Conservation (phyloP, 2,888 invertebrate species). For the Hirtodrosophila alboralis region DNA sequence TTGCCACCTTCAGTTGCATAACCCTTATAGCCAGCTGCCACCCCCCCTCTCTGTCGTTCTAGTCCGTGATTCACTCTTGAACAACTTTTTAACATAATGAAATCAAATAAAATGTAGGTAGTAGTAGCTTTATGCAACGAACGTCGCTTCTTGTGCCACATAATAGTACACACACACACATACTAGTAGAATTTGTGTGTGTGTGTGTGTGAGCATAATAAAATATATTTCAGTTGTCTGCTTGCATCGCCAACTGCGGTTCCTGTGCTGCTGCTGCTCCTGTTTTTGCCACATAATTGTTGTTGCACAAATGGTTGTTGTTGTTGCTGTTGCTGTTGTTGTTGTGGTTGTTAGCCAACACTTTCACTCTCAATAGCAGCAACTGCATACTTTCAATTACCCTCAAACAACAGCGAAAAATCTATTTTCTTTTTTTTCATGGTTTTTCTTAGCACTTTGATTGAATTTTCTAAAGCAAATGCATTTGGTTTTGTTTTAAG, state of each 20-base stretch:
- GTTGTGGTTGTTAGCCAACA: conserved; percentile 44
- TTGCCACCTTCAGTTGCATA: conserved; percentile 43
- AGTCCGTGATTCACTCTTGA: conserved; percentile 76
- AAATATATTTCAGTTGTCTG: conserved; percentile 75
- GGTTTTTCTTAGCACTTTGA: conserved; percentile 3
- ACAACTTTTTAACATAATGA: conserved; percentile 83
- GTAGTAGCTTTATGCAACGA: conserved; percentile 68
- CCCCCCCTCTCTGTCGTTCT: conserved; percentile 40
- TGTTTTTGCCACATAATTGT: conserved; percentile 13
- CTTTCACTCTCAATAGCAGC: conserved; percentile 58
- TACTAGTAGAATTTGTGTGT: conserved; percentile 22
- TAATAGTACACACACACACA: conserved; percentile 47
- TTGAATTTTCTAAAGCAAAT: too few species aligned
- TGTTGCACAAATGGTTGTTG: conserved; percentile 6
- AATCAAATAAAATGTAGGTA: conserved; percentile 81
- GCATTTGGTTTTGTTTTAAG: neutral
- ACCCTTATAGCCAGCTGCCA: conserved; percentile 9
- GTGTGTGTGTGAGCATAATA: conserved; percentile 51
- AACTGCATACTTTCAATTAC: conserved; percentile 53
- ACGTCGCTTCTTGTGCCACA: conserved; percentile 60
- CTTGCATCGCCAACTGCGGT: conserved; percentile 52
- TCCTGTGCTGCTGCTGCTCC: conserved; percentile 54
- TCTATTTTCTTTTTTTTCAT: conserved; percentile 1
- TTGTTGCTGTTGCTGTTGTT: conserved; percentile 4
- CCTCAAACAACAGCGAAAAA: conserved; percentile 16